A percentile compares a stretch with the other conserved stretches of the same genome.
Conservation (phyloP, 2,888 invertebrate genomes). For the Amiota communis region DNA sequence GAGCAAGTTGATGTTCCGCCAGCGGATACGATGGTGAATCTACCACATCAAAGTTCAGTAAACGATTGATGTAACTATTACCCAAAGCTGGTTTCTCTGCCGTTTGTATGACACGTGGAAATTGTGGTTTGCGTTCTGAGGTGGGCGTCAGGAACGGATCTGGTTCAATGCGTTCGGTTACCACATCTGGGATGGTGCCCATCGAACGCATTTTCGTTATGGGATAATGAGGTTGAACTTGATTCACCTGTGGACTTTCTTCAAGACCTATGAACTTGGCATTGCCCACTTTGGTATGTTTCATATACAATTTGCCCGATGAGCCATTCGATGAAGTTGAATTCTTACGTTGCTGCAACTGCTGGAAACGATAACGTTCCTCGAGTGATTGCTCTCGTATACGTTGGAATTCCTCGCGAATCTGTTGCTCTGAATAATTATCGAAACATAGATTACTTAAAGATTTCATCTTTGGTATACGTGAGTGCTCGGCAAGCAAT, state of each 20-base stretch:
- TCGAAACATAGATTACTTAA: constrained; percentile 70
- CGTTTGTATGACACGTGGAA: constrained; percentile 61
- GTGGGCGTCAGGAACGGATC: constrained; percentile 73
- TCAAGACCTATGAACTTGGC: constrained; percentile 73
- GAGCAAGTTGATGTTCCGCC: constrained; percentile 44
- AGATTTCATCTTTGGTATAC: constrained; percentile 71
- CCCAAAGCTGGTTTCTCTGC: constrained; percentile 58
- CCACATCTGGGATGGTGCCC: constrained; percentile 72
- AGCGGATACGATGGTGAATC: constrained; percentile 49
- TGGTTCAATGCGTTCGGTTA: constrained; percentile 68
- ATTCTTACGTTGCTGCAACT: constrained; percentile 57
- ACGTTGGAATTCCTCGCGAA: constrained; percentile 68
- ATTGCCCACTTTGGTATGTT: constrained; percentile 71
- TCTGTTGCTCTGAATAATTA: constrained; percentile 63
- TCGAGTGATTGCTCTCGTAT: constrained; percentile 64
- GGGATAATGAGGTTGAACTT: constrained; percentile 57
- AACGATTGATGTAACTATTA: constrained; percentile 50
- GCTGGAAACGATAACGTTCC: constrained; percentile 61
- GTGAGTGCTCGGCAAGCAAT: constrained; percentile 59
- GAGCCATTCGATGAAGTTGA: constrained; percentile 60
- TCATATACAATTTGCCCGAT: constrained; percentile 65
- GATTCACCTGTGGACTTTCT: constrained; percentile 26
- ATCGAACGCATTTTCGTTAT: constrained; percentile 73
- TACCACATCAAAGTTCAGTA: constrained; percentile 61
- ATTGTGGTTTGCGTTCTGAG: constrained; percentile 65